A percentile compares a stretch with the other conserved stretches of the same genome.
Conservation (phyloP, 1,140 invertebrate genomes). For the Rhopalosiphum padi region DNA sequence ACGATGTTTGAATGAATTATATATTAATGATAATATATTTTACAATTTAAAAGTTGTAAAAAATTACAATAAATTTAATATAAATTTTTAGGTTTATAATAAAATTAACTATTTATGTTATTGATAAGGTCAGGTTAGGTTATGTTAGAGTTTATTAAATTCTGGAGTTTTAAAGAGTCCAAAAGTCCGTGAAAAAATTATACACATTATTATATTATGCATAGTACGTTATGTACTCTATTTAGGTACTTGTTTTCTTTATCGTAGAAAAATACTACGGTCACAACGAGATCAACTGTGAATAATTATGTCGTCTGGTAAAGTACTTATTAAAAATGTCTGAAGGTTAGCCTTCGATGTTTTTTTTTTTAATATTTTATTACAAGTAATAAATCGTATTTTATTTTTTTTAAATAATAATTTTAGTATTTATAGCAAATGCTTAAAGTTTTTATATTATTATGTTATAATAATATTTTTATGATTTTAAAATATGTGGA, state of each 20-base stretch:
- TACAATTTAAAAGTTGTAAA: background rate
- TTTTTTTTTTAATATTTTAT: background rate
- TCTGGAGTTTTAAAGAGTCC: background rate
- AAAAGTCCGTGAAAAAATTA: background rate
- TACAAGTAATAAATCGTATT: background rate
- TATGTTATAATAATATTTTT: too few relatives aligned
- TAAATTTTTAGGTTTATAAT: background rate
- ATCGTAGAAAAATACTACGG: background rate
- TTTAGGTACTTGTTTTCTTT: background rate
- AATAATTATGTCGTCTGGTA: background rate
- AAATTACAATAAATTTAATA: background rate
- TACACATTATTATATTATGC: background rate
- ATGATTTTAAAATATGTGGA: too few relatives aligned
- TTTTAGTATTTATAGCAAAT: background rate
- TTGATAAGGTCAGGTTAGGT: too few relatives aligned
- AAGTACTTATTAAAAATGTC: conserved; percentile 48
- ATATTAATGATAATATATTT: too few relatives aligned
- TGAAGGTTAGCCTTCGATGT: conserved; percentile 12
- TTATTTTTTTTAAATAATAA: background rate
- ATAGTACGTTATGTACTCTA: background rate
- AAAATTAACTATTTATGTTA: background rate
- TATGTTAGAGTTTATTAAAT: background rate
- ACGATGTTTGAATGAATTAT: background rate
- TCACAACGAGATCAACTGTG: background rate
- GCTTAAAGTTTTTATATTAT: too few relatives aligned